phyloP scores from a whole-genome alignment of 2,888 invertebrate genomes.

The Spodoptera picta region DNA sequence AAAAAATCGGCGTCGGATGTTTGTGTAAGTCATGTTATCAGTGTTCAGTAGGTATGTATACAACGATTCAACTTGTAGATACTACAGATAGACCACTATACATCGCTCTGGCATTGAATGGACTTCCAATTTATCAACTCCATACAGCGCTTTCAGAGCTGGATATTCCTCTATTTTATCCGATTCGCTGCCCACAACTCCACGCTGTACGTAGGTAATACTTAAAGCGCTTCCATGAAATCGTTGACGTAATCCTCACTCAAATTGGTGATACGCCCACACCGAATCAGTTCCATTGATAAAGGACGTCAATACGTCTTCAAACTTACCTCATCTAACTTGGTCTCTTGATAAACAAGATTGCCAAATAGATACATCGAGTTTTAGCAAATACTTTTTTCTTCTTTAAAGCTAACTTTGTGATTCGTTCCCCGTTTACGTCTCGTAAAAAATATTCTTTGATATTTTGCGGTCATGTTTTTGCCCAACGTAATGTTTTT shows the following conservation, averaged over 20 bases:
- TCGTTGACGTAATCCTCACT: slow-evolving; percentile 32
- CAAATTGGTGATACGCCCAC: slow-evolving; percentile 39
- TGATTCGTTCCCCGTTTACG: slow-evolving; percentile 17
- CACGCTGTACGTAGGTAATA: slow-evolving; percentile 10
- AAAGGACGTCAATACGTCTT: slow-evolving; percentile 17
- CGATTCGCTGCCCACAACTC: slow-evolving; percentile 11
- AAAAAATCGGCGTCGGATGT: slow-evolving; percentile 26
- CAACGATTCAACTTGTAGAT: not conserved
- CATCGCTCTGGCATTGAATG: slow-evolving; percentile 7
- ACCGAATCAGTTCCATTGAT: slow-evolving; percentile 35
- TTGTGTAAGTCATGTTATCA: slow-evolving; percentile 41
- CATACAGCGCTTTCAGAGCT: slow-evolving; percentile 16
- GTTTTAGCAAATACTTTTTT: slow-evolving; percentile 19
- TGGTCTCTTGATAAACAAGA: slow-evolving; percentile 11
- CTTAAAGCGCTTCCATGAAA: slow-evolving; percentile 3
- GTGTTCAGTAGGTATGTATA: too few species aligned
- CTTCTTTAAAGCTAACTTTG: slow-evolving; percentile 20
- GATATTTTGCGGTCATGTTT: slow-evolving; percentile 12
- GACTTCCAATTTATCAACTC: slow-evolving; percentile 26
- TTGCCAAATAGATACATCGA: slow-evolving; percentile 20
- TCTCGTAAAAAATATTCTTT: slow-evolving; percentile 22
- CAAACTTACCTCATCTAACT: slow-evolving; percentile 45
- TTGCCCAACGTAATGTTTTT: slow-evolving; percentile 8
- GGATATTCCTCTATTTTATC: slow-evolving; percentile 12
- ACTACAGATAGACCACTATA: slow-evolving; percentile 1